These are phyloP conservation scores for Xiphophorus hellerii DNA, from an alignment of 2,113 vertebrate species.

Conservation along the genomic window DNA sequence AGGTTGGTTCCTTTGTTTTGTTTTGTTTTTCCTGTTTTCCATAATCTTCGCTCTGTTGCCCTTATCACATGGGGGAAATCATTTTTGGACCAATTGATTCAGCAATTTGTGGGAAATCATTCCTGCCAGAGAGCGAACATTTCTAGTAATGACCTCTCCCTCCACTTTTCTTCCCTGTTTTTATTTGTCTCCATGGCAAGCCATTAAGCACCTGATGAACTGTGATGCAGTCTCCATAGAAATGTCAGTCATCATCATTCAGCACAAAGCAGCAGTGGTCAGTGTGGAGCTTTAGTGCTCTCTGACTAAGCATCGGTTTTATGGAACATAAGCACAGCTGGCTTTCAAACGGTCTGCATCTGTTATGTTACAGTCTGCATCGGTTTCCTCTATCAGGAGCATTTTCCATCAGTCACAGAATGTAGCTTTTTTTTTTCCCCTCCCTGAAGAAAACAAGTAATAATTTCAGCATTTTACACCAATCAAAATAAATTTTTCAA, in stretches of 20 bases:
- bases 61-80: conserved; percentile 20
- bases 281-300: conserved; percentile 21
- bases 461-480: conserved; percentile 29
- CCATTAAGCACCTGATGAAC: conserved; percentile 60
- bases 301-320: conserved; percentile 48
- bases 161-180: conserved; percentile 42
- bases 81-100: conserved; percentile 52
- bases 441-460: conserved; percentile 34
- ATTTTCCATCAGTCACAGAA: conserved; percentile 35
- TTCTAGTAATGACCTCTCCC: conserved; percentile 54
- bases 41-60: conserved; percentile 4
- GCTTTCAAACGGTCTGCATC: conserved; percentile 43
- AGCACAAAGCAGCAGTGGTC: conserved; percentile 34
- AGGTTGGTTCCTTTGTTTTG: not conserved
- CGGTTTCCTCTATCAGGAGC: conserved; percentile 23
- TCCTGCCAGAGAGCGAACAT: conserved; percentile 53
- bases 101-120: conserved; percentile 54
- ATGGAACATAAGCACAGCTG: conserved; percentile 38
- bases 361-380: not conserved
- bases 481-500: conserved; percentile 32
- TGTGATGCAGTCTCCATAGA: conserved; percentile 34
- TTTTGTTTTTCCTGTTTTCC: conserved; percentile 4
- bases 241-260: conserved; percentile 48
- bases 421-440: conserved; percentile 43
- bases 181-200: conserved; percentile 52